These are phyloP conservation scores for Erpetoichthys calabaricus DNA, from an alignment of 2,797 vertebrate species.

Conservation along the genomic window DNA sequence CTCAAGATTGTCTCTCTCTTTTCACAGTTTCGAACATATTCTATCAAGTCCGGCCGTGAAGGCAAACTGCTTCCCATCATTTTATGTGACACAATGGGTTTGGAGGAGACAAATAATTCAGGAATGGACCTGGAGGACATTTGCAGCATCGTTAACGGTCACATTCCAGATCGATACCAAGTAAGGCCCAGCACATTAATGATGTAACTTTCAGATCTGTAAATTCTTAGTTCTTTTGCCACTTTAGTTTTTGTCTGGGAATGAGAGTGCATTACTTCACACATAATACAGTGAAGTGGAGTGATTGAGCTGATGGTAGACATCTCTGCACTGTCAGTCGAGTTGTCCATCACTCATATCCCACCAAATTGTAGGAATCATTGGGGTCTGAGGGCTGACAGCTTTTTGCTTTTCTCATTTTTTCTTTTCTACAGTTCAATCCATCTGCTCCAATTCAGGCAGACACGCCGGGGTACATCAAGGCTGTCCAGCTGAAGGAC, in stretches of 20 bases:
- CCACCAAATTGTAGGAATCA: too few species aligned
- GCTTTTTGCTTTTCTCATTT: background rate
- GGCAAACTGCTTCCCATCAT: constrained; percentile 7
- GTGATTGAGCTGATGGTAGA: too few species aligned
- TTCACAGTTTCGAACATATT: constrained; percentile 11
- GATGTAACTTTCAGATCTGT: too few species aligned
- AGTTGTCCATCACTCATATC: too few species aligned
- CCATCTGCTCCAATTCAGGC: background rate
- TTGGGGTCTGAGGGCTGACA: too few species aligned
- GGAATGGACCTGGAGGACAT: constrained; percentile 13
- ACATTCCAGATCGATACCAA: constrained; percentile 14
- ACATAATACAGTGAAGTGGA: too few species aligned
- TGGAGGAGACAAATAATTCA: constrained; percentile 7
- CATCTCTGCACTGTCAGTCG: too few species aligned
- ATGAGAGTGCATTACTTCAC: too few species aligned
- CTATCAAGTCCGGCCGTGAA: constrained; percentile 6
- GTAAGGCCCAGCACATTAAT: background rate
- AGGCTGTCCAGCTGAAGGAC: background rate
- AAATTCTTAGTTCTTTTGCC: too few species aligned
- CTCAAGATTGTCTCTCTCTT: too few species aligned
- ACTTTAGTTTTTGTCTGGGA: too few species aligned
- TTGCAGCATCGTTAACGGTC: constrained; percentile 11
- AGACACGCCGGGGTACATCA: background rate
- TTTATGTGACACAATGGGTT: constrained; percentile 18
- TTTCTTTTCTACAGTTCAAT: background rate